Conservation (phyloP, 2,113 vertebrate species). For the Pterophyllum scalare region DNA sequence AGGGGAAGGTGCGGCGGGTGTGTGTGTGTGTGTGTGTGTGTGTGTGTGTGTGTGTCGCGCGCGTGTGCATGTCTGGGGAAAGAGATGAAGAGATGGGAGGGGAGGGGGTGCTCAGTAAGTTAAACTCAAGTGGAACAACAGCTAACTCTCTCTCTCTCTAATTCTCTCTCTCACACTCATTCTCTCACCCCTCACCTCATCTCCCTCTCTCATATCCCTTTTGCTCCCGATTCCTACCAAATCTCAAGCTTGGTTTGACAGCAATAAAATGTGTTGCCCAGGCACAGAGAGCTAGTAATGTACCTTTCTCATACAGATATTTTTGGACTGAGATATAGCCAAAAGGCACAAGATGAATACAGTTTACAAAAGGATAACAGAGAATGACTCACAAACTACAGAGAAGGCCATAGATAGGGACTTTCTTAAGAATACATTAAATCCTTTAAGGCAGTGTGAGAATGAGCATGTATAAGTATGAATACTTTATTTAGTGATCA, state of each 20-base stretch:
- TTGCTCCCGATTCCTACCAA: conserved; percentile 66
- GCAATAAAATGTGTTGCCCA: conserved; percentile 72
- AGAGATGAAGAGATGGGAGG: not conserved
- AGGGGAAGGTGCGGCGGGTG: conserved; percentile 2
- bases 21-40: not conserved
- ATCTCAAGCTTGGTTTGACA: conserved; percentile 78
- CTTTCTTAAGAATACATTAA: conserved; percentile 12
- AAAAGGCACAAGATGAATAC: conserved; percentile 64
- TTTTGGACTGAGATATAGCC: conserved; percentile 62
- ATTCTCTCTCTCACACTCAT: not conserved
- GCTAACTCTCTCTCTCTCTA: conserved; percentile 55
- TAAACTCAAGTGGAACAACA: conserved; percentile 72
- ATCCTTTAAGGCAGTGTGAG: conserved; percentile 22
- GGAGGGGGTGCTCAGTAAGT: conserved; percentile 74
- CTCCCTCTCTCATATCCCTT: conserved; percentile 24
- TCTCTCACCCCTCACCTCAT: not conserved
- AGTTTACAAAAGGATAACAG: conserved; percentile 36
- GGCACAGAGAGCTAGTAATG: conserved; percentile 65
- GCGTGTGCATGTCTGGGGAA: too few species aligned
- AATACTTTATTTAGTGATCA: conserved; percentile 10
- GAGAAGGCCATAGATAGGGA: conserved; percentile 28
- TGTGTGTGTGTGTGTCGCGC: too few species aligned
- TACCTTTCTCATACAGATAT: conserved; percentile 67
- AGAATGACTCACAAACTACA: conserved; percentile 45
- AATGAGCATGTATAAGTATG: conserved; percentile 9